phyloP scores from a whole-genome alignment of 2,113 vertebrate genomes.

The Podarcis raffonei region DNA sequence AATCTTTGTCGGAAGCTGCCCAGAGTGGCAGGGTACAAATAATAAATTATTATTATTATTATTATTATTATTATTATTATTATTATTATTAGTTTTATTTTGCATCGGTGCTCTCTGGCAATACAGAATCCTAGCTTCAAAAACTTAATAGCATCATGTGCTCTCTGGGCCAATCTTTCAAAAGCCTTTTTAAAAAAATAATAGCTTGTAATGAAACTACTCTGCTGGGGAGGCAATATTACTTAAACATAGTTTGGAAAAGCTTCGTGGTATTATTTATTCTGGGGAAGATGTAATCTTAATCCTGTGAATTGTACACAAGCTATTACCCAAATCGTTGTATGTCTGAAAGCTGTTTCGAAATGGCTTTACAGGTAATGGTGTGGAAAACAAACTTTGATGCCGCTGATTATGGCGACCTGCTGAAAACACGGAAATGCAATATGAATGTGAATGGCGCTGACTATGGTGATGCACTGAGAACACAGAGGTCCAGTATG shows the following conservation, averaged over 20 bases:
- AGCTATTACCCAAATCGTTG: background rate
- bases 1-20: too few relatives aligned
- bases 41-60: too few relatives aligned
- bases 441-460: slow-evolving; percentile 47
- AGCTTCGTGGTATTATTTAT: background rate
- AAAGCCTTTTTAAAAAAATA: background rate
- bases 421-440: slow-evolving; percentile 63
- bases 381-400: slow-evolving; percentile 96
- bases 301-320: background rate
- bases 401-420: slow-evolving; percentile 69
- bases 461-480: slow-evolving; percentile 71
- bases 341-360: background rate
- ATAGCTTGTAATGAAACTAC: background rate
- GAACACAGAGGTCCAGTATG: slow-evolving; percentile 58
- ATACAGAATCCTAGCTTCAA: too few relatives aligned
- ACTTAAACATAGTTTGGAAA: slow-evolving; percentile 17
- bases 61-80: too few relatives aligned
- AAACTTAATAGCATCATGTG: too few relatives aligned
- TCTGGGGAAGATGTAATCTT: background rate
- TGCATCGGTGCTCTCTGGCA: too few relatives aligned
- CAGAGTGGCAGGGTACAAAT: too few relatives aligned
- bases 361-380: slow-evolving; percentile 84
- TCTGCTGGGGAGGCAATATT: background rate
- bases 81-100: too few relatives aligned
- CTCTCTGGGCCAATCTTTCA: background rate